Evolutionary conservation across 2,888 invertebrate species (phyloP), one percentile per base, ranked within the genome.

Genomic region (Sturmia bella): DNA sequence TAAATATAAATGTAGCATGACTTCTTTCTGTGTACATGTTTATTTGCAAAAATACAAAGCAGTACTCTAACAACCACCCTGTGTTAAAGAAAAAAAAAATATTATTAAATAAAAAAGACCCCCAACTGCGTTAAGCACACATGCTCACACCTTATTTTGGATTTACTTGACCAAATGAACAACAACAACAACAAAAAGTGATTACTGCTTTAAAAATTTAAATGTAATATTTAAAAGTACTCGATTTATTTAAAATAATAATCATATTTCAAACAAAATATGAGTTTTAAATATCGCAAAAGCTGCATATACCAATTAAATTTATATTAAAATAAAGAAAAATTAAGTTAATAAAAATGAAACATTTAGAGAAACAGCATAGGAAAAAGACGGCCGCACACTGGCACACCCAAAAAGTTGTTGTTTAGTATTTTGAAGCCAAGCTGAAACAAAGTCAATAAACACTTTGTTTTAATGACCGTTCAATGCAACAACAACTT

Each of bases 361-460:
- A 59, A 37, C n/a, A 43, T 70, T 56, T 39, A 39, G 45, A 66
- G n/a, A n/a, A n/a, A 52, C 21, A 48, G 39, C 24, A n/a, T n/a
- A 32, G 48, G 39, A 12, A 13, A 37, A 19, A 7, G 45, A 56
- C 45, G 45, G 56, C 21, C 73, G 56, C 73, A 64, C 45, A 64
- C 45, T 19, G 73, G 15, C 73, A 64, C 73, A 50, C 63, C 73
- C 54, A 73, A 32, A 63, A 48, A 17, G 1, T 7, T 43, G 61
- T n/a, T 50, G 50, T 64, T 50, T 21, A 57, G 45, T 48, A 19
- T 13, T 3, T 56, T 5, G 24, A 45, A 6, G 37, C 9, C 37
- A 37, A 15, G 45, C 21, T 39, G 39, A 52, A 21, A 2, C 21
- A 13, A 41, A 66, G 12, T 37, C 17, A 52, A 52, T 12, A 39